A percentile compares a stretch with the other conserved stretches of the same genome.
Conservation (phyloP, 2,113 vertebrate genomes). For the Lates calcarifer region DNA sequence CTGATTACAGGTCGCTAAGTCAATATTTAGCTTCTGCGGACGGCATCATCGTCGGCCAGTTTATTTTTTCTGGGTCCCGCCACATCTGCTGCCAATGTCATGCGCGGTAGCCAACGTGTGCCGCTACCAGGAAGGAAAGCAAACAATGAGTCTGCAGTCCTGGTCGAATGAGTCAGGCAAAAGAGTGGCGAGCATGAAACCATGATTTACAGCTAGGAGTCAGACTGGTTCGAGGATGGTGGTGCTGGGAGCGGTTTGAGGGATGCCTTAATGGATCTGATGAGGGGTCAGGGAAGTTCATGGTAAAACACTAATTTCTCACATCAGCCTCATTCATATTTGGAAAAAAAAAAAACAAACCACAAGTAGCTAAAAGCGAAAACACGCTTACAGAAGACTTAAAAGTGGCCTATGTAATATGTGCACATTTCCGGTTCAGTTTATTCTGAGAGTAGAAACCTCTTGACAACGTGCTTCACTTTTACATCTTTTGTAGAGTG, state of each 20-base stretch:
- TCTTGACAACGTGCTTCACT: background rate
- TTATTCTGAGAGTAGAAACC: background rate
- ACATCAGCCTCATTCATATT: constrained; percentile 32
- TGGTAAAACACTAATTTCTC: constrained; percentile 32
- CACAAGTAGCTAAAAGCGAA: constrained; percentile 8
- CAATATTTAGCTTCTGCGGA: constrained; percentile 88
- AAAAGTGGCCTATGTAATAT: background rate
- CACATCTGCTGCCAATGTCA: constrained; percentile 83
- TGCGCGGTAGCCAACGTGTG: constrained; percentile 75
- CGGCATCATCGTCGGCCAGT: constrained; percentile 77
- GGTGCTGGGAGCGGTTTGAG: constrained; percentile 43
- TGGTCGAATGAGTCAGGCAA: constrained; percentile 53
- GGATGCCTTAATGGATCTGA: constrained; percentile 47
- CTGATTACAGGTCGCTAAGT: constrained; percentile 88
- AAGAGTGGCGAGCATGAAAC: constrained; percentile 36
- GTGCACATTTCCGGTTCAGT: background rate
- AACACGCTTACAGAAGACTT: background rate
- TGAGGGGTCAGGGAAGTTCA: constrained; percentile 53
- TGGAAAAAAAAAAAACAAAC: constrained; percentile 39
- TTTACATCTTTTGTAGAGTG: background rate
- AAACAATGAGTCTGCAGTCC: constrained; percentile 75
- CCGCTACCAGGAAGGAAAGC: constrained; percentile 75
- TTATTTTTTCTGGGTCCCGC: constrained; percentile 82
- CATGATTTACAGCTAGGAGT: constrained; percentile 55
- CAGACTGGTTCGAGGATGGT: constrained; percentile 30